Evolutionary conservation across 1,140 invertebrate species (phyloP).

Genomic region (Drosophila tani): DNA sequence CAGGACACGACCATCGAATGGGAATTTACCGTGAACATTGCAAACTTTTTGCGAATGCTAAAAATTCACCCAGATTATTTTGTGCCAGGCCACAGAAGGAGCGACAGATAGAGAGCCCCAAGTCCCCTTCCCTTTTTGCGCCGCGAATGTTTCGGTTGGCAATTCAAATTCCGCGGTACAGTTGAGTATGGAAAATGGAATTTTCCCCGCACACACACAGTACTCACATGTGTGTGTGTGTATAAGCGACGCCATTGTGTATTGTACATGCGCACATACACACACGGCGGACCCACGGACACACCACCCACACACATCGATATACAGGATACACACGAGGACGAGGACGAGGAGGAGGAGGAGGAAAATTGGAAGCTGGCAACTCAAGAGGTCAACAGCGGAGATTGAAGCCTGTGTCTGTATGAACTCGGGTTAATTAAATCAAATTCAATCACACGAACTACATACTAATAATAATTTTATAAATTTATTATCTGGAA

Average conservation of each 20-base stretch:
- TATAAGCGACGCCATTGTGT: slow-evolving; percentile 57
- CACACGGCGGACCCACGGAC: slow-evolving; percentile 21
- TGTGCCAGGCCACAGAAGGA: slow-evolving; percentile 47
- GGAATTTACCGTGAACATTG: slow-evolving; percentile 51
- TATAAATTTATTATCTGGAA: too few species aligned
- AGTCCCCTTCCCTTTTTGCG: slow-evolving; percentile 51
- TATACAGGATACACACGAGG: slow-evolving; percentile 2
- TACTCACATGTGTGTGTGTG: slow-evolving; percentile 14
- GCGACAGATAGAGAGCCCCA: slow-evolving; percentile 20
- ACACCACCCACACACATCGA: slow-evolving; percentile 41
- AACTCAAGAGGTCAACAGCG: slow-evolving; percentile 26
- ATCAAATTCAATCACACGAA: not conserved
- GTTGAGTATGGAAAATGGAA: slow-evolving; percentile 80
- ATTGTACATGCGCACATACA: slow-evolving; percentile 73
- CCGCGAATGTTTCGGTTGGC: slow-evolving; percentile 71
- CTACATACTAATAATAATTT: too few species aligned
- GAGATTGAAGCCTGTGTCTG: not conserved
- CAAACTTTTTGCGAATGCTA: slow-evolving; percentile 65
- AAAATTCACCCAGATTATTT: slow-evolving; percentile 63
- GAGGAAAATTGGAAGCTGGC: slow-evolving; percentile 1
- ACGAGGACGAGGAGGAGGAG: not conserved
- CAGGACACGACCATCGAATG: slow-evolving; percentile 42
- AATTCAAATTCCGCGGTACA: slow-evolving; percentile 79
- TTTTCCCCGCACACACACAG: slow-evolving; percentile 53
- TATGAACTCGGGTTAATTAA: not conserved